Evolutionary conservation across 2,113 vertebrate species (phyloP).

Genomic region (Melanerpes formicivorus): DNA sequence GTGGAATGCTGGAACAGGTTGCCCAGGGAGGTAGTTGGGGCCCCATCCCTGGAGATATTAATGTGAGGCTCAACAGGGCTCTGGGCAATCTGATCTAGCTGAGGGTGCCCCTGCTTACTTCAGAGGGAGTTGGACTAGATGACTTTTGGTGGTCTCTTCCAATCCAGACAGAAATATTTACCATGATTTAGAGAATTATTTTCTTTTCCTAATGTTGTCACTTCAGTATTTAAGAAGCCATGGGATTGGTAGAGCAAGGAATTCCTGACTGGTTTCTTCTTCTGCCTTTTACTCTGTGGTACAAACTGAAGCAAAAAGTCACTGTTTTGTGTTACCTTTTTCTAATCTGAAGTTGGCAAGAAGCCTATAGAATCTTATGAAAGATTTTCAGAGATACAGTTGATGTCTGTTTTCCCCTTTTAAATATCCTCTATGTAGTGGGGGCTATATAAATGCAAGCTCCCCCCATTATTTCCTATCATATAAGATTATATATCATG

Average conservation of each 20-base stretch:
- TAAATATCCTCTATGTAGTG: conserved; percentile 31
- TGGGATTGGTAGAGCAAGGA: not conserved
- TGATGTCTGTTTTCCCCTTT: not conserved
- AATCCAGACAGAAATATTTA: not conserved
- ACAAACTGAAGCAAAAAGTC: not conserved
- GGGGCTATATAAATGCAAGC: conserved; percentile 66
- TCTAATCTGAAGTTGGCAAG: not conserved
- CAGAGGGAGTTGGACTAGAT: no score
- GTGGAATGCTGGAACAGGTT: no score
- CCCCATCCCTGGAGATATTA: no score
- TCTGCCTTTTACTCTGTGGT: not conserved
- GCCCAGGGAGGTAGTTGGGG: no score
- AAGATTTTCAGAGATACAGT: conserved; percentile 10
- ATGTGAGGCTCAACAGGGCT: no score
- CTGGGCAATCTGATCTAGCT: no score
- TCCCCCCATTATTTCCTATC: conserved; percentile 55
- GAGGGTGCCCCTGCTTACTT: no score
- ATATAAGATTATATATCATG: conserved; percentile 24
- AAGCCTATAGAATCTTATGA: not conserved
- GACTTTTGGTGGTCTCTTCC: no score
- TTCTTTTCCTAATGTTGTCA: not conserved
- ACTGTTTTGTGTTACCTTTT: not conserved
- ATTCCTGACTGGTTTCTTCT: not conserved
- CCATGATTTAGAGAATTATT: not conserved
- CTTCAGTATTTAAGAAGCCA: not conserved